A percentile compares a stretch with the other conserved stretches of the same genome.
phyloP scores from a whole-genome alignment of 2,113 vertebrate species.

The Machaerirhynchus nigripectus region DNA sequence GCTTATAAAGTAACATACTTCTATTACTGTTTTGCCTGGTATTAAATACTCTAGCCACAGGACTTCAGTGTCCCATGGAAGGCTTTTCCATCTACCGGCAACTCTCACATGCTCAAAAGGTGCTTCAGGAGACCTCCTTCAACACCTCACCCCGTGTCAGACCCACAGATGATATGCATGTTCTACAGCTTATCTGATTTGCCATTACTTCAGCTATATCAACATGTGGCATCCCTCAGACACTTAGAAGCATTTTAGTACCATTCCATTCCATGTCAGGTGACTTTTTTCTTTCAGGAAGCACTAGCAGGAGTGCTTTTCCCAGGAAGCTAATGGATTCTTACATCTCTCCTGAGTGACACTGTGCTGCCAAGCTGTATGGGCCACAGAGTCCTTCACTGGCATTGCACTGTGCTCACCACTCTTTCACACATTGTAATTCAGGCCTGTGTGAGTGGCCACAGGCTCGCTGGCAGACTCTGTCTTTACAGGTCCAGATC shows the following conservation, averaged over 20 bases:
- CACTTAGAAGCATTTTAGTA: not conserved
- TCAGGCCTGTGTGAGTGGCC: not conserved
- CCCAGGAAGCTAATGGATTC: not conserved
- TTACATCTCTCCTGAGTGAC: not conserved
- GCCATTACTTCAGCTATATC: not conserved
- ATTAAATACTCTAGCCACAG: not conserved
- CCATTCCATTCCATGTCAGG: not conserved
- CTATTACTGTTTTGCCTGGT: not conserved
- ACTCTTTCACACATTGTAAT: accelerated
- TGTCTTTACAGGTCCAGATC: not conserved
- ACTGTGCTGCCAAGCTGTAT: not conserved
- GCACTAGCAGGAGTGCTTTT: not conserved
- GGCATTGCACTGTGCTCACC: not conserved
- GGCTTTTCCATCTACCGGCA: not conserved
- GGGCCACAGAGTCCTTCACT: not conserved
- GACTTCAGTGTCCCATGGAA: not conserved
- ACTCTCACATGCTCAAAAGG: not conserved
- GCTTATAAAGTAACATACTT: not conserved
- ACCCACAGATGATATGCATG: not conserved
- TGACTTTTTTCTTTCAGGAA: not conserved
- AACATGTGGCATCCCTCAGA: not conserved
- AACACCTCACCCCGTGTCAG: not conserved
- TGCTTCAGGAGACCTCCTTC: not conserved
- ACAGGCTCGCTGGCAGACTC: accelerated
- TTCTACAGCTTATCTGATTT: not conserved